A percentile compares a stretch with the other conserved stretches of the same genome.
phyloP scores from a whole-genome alignment of 1,140 invertebrate species.

The Cephus cinctus region DNA sequence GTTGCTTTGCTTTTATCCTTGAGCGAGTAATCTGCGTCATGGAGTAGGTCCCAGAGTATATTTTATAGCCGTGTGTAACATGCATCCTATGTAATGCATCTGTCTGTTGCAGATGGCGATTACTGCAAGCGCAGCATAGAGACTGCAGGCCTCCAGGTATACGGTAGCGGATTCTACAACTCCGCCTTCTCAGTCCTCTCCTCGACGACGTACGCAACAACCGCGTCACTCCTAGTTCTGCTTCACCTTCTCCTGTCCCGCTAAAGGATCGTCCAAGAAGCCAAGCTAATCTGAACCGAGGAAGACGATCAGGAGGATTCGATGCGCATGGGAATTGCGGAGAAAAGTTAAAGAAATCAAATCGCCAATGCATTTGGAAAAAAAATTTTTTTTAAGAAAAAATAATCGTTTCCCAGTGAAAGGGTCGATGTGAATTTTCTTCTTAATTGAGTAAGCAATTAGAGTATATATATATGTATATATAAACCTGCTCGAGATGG shows the following conservation, averaged over 20 bases:
- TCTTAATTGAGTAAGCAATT: background rate
- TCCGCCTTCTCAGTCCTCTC: constrained; percentile 17
- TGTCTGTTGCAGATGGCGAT: constrained; percentile 66
- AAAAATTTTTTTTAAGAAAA: no score
- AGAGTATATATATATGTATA: background rate
- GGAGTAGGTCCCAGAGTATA: no score
- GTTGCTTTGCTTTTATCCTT: no score
- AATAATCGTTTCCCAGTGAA: no score
- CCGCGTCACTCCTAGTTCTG: constrained; percentile 1
- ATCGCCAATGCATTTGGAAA: no score
- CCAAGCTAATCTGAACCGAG: background rate
- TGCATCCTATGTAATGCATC: constrained; percentile 17
- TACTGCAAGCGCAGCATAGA: constrained; percentile 85
- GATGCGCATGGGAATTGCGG: no score
- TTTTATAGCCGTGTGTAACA: no score
- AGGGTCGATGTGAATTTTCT: background rate
- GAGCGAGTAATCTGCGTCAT: no score
- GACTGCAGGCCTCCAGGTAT: constrained; percentile 78
- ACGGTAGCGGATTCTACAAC: constrained; percentile 75
- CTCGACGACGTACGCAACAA: constrained; percentile 12
- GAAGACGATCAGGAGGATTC: no score
- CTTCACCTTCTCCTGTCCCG: no score
- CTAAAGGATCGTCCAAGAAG: background rate
- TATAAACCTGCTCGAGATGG: no score
- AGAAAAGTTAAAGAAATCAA: no score